A percentile compares a stretch with the other conserved stretches of the same genome.
Conservation (phyloP, 2,113 vertebrate genomes). For the Marmota flaviventris region DNA sequence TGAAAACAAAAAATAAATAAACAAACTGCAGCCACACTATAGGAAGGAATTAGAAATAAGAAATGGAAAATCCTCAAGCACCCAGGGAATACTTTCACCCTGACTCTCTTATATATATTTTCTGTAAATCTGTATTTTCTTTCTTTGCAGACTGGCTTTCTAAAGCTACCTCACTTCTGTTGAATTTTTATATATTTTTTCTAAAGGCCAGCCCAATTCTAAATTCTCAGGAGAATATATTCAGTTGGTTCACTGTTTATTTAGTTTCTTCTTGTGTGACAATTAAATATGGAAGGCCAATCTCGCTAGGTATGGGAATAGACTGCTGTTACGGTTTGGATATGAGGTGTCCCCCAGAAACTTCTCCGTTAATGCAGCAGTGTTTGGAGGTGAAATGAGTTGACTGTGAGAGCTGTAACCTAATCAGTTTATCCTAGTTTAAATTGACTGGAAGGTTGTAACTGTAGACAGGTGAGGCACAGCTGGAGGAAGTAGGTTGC, state of each 20-base stretch:
- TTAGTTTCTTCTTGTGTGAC: not conserved
- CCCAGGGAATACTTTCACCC: not conserved
- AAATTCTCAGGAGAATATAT: not conserved
- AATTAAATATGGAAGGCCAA: not conserved
- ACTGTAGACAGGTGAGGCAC: no score
- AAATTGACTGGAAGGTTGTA: no score
- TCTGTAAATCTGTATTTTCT: not conserved
- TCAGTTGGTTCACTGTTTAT: not conserved
- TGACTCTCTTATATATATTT: not conserved
- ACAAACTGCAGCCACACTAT: not conserved
- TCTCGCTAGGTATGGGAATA: not conserved
- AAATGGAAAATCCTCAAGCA: not conserved
- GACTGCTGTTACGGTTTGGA: not conserved
- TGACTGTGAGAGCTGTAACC: no score
- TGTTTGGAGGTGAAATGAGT: no score
- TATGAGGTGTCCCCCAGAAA: no score
- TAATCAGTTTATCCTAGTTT: no score
- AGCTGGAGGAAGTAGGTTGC: no score
- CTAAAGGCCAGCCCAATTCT: not conserved
- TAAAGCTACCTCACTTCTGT: not conserved
- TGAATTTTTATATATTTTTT: not conserved
- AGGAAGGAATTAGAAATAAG: constrained; percentile 24
- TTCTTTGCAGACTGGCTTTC: not conserved
- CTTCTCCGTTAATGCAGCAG: no score
- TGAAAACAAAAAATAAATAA: no score